phyloP scores from a whole-genome alignment of 2,113 vertebrate genomes.

The Globicephala melas region DNA sequence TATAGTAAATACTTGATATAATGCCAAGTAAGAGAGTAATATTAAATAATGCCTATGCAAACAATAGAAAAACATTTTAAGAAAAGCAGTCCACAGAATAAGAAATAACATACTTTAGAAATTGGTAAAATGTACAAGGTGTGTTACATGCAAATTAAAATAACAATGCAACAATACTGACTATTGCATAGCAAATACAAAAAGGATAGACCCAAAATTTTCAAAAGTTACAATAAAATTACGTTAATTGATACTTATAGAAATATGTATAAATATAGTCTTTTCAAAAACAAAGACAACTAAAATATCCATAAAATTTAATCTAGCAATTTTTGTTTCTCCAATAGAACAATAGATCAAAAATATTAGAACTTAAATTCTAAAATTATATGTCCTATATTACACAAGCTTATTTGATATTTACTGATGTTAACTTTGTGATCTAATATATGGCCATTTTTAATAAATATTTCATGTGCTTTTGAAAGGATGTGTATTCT shows the following conservation, averaged over 20 bases:
- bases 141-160: background rate
- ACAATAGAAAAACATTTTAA: background rate
- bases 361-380: background rate
- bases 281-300: background rate
- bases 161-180: background rate
- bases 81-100: background rate
- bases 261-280: background rate
- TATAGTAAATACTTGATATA: background rate
- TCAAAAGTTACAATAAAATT: background rate
- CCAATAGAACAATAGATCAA: background rate
- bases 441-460: background rate
- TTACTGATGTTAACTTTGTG: background rate
- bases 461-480: background rate
- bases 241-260: background rate
- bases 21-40: background rate
- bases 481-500: background rate
- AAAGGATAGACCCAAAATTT: background rate
- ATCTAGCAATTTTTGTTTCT: background rate
- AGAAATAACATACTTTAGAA: background rate
- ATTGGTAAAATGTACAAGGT: background rate
- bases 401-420: background rate
- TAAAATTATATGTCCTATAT: background rate
- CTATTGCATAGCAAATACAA: background rate
- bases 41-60: background rate
- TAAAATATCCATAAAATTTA: background rate